Evolutionary conservation across 2,113 vertebrate genomes (phyloP).

Genomic region (Zosterops lateralis): DNA sequence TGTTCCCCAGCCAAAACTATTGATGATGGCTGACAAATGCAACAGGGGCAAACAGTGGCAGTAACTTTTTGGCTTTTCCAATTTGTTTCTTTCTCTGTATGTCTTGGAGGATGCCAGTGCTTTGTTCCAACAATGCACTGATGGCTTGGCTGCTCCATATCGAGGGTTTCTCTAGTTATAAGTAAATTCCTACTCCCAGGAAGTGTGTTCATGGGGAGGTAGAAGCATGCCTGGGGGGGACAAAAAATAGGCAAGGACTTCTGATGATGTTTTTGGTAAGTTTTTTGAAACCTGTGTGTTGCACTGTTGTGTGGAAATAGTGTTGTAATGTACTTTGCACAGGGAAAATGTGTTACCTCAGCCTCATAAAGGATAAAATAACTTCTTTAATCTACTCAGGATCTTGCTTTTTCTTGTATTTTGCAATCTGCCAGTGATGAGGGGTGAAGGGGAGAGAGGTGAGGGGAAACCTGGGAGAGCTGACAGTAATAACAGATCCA

Average conservation of each 20-base stretch:
- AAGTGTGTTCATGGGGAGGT: not conserved
- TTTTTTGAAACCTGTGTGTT: not conserved
- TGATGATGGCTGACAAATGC: rapidly evolving
- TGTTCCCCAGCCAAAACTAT: not conserved
- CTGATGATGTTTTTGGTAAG: not conserved
- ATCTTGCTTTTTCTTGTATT: not conserved
- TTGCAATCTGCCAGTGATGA: not conserved
- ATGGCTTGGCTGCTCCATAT: not conserved
- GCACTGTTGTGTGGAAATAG: not conserved
- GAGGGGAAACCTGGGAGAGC: not conserved
- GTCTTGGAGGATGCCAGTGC: not conserved
- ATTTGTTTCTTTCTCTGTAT: not conserved
- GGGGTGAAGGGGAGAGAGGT: not conserved
- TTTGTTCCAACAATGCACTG: not conserved
- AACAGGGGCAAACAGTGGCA: not conserved
- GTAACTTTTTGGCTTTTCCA: not conserved
- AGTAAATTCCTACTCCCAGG: not conserved
- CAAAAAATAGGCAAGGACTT: not conserved
- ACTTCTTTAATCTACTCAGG: not conserved
- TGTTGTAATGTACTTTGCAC: not conserved
- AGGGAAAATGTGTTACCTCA: not conserved
- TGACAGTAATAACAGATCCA: constrained; percentile 49
- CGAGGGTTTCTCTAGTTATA: not conserved
- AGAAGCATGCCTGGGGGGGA: not conserved
- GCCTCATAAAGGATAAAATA: not conserved